Conservation (phyloP, 2,797 vertebrate species). For the Dendrocincla fuliginosa region DNA sequence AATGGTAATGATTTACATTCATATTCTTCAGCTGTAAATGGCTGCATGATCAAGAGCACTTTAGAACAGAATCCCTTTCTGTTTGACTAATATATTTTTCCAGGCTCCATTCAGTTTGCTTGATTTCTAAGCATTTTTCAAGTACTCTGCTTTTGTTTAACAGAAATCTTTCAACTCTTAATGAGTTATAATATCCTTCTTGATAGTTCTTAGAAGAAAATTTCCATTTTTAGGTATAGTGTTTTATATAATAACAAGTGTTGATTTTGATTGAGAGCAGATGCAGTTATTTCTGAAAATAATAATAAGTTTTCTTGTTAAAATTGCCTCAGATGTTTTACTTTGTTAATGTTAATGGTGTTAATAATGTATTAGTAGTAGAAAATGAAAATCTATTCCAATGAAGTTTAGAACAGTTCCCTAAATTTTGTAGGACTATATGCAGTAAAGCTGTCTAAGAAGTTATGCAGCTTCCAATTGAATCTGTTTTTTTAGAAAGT, state of each 20-base stretch:
- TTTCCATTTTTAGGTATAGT: not conserved
- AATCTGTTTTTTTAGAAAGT: not conserved
- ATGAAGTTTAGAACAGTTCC: not conserved
- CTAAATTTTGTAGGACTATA: not conserved
- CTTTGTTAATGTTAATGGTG: not conserved
- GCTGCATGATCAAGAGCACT: not conserved
- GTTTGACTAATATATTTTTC: not conserved
- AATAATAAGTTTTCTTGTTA: not conserved
- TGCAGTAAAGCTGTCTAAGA: not conserved
- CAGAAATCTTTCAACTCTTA: not conserved
- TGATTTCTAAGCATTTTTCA: constrained; percentile 22
- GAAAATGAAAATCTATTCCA: not conserved
- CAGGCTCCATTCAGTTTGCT: not conserved
- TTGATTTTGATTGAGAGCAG: not conserved
- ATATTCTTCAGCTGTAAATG: not conserved
- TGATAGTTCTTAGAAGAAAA: not conserved
- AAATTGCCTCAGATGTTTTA: not conserved
- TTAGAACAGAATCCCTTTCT: not conserved
- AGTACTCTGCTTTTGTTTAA: constrained; percentile 14
- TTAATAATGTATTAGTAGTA: not conserved
- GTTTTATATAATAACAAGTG: not conserved
- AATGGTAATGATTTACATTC: not conserved
- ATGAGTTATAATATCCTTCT: not conserved
- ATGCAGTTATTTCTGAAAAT: not conserved
- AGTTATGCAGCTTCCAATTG: not conserved